Evolutionary conservation across 1,140 invertebrate genomes (phyloP), one percentile per base, ranked within the genome.

Genomic region (Octopus sinensis): DNA sequence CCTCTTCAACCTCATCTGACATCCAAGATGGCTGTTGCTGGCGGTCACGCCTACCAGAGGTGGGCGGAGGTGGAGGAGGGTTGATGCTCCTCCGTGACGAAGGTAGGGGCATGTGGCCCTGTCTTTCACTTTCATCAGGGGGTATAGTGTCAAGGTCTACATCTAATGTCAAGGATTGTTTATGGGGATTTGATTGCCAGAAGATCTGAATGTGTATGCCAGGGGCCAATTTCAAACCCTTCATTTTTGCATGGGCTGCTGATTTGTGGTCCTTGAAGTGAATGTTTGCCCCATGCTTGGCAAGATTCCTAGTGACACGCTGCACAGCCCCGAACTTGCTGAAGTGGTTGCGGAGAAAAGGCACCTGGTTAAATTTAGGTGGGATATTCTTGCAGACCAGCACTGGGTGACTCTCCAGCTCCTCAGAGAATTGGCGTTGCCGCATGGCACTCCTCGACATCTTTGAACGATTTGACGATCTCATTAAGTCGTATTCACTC

Each of bases 191-290:
- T 13, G 68, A 76, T 54, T 85, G 86, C 85, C 86, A 89, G 81
- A 87, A 89, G 54, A 89, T 88, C 30, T 84, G 82, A 80, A 89
- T 79, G 10, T 82, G 79, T 6, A 84, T 76, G 51, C 83, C 83
- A 43, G 52, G 52, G 51, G 71, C 83, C n/a, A 89, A 78, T 43
- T 79, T 76, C 53, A 75, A 77, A 17, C 88, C 88, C 43, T 83
- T 78, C 53, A 62, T 83, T 81, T 88, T 89, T 17, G 88, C 88
- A 43, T 82, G 82, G 17, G 75, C 80, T 10, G 88, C 88, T 75
- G 76, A 82, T 75, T 89, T 86, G 87, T 89, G 88, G 71, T 83
- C 85, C 54, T 84, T 80, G 83, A 89, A 90, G 79, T 88, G 85
- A 80, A 90, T 81, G 53, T 83, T 87, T 5, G 88, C 88, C 7